Evolutionary conservation across 2,888 invertebrate species (phyloP).

Genomic region (Morinoia aosen): DNA sequence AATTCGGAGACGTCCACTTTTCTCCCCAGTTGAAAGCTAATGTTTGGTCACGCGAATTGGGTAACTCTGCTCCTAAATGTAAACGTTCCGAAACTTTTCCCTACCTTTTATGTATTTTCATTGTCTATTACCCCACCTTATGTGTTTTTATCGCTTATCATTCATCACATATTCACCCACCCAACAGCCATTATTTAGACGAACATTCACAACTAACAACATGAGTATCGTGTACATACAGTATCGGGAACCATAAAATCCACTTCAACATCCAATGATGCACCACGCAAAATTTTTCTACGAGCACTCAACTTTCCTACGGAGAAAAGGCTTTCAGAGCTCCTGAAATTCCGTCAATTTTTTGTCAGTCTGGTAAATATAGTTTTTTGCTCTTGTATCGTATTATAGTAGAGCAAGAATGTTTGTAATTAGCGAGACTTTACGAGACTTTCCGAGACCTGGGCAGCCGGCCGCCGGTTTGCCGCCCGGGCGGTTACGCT

Average conservation of each 20-base stretch:
- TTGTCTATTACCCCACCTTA: no score
- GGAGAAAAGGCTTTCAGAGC: not conserved
- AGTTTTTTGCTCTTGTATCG: not conserved
- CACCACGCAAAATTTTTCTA: not conserved
- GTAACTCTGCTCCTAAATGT: no score
- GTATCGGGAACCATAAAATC: not conserved
- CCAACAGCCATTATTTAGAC: not conserved
- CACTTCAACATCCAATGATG: not conserved
- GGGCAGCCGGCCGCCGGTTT: not conserved
- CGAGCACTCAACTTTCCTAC: not conserved
- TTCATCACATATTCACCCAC: no score
- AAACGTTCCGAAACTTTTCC: no score
- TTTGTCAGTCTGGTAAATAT: not conserved
- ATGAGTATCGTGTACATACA: not conserved
- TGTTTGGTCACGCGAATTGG: no score
- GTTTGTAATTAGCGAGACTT: not conserved
- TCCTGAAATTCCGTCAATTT: not conserved
- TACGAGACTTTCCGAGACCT: not conserved
- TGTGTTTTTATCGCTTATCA: no score
- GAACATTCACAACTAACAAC: not conserved
- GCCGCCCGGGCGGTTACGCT: not conserved
- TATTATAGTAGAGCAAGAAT: conserved; percentile 18
- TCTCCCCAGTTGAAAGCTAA: no score
- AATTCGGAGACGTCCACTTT: no score
- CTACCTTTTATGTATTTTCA: no score